These are phyloP conservation scores for Pygocentrus nattereri DNA, from an alignment of 2,797 vertebrate genomes.

Conservation along the genomic window DNA sequence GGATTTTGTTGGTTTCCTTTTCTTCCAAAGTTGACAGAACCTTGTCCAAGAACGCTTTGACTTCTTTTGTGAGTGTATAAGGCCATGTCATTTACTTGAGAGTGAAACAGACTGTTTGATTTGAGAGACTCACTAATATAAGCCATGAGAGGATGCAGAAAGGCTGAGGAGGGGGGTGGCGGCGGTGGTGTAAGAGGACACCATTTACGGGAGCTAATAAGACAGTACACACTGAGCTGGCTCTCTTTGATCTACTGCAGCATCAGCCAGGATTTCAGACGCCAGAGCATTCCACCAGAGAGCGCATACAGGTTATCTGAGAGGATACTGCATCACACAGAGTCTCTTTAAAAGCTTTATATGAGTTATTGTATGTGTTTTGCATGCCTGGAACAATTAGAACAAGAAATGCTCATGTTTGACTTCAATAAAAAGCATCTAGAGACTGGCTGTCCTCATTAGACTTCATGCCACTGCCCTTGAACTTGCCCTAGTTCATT, in stretches of 20 bases:
- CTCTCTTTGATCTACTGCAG: constrained; percentile 15
- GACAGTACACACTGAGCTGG: not conserved
- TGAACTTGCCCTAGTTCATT: not conserved
- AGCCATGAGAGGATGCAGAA: not conserved
- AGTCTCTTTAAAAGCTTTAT: not conserved
- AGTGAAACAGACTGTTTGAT: not conserved
- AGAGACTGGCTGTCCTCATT: constrained; percentile 23
- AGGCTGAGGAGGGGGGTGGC: not conserved
- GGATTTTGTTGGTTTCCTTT: not conserved
- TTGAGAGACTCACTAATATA: not conserved
- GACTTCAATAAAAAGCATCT: constrained; percentile 2
- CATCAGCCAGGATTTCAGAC: constrained; percentile 33
- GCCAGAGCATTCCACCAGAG: constrained; percentile 4
- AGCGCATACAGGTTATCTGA: not conserved
- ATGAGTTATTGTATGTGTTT: constrained; percentile 13
- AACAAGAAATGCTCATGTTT: not conserved
- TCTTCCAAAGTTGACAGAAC: not conserved
- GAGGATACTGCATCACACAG: not conserved
- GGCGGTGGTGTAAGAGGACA: constrained; percentile 7
- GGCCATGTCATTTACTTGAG: not conserved
- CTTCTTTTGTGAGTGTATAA: not conserved
- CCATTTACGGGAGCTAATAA: constrained; percentile 25
- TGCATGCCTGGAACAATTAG: constrained; percentile 23
- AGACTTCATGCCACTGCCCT: not conserved
- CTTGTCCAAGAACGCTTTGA: not conserved